Evolutionary conservation across 2,113 vertebrate genomes (phyloP), one percentile per base, ranked within the genome.

Genomic region (Heterotis niloticus): DNA sequence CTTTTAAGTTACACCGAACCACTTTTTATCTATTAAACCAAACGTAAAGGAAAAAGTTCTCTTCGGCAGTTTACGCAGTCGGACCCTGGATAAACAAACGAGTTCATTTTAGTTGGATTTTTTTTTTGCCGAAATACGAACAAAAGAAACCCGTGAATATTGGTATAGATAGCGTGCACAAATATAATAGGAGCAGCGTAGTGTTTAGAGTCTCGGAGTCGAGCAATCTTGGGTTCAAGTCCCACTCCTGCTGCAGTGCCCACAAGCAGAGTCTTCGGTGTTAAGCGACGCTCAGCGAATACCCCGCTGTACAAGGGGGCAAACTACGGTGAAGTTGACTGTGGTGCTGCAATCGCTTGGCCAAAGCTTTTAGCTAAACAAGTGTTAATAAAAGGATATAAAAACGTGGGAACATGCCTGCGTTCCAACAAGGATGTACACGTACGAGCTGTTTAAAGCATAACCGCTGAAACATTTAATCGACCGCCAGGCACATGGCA

Each of bases 11-110:
- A 52, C 78, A 87, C 88, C 90, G 93, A 94, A 93, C 91, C 90
- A 91, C 92, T 92, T 90, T 93, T 94, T 93, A 93, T 93, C 91
- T 92, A 92, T 93, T 92, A 91, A 94, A 93, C n/a, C 88, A 88
- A 93, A 94, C 92, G 91, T 90, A 44, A 44, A 44, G 34, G 91
- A 91, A 86, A 87, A 91, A 92, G 91, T 90, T 85, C 91, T 84
- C 78, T 90, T 88, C 88, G 92, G 88, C 87, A 88, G 91, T 90
- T 87, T 83, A 89, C 86, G 90, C 91, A 92, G 93, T 96, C 95
- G 94, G 91, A 88, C 90, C 92, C 88, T 87, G 89, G 91, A 89
- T 91, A 90, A 91, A 90, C 82, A 80, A 88, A 92, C 86, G 90
- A 89, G 91, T 88, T 89, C 84, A 90, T 90, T 92, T 91, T 94